phyloP scores from a whole-genome alignment of 1,140 invertebrate species.

The Berghia stephanieae region DNA sequence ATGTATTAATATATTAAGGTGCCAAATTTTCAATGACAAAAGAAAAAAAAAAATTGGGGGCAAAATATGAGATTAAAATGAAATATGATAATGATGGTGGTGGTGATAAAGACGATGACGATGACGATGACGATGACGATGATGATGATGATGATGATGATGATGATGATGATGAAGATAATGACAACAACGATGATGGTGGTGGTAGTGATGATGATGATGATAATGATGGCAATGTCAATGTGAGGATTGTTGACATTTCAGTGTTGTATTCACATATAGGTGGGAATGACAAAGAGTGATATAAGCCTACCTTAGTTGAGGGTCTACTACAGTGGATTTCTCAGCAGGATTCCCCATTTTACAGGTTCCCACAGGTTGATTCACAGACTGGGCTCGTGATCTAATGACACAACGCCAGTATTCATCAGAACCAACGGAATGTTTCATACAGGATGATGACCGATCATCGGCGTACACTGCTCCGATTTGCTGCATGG shows the following conservation, averaged over 20 bases:
- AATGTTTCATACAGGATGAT: constrained; percentile 34
- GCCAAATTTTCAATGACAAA: too few relatives aligned
- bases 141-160: too few relatives aligned
- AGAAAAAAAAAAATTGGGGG: neutral
- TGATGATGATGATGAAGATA: too few relatives aligned
- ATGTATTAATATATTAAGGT: neutral
- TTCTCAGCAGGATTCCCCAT: constrained; percentile 89
- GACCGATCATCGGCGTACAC: constrained; percentile 25
- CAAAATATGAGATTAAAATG: neutral
- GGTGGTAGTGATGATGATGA: too few relatives aligned
- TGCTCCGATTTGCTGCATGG: constrained; percentile 26
- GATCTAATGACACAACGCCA: constrained; percentile 62
- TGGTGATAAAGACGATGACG: too few relatives aligned
- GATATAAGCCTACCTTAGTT: constrained; percentile 65
- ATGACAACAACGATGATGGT: too few relatives aligned
- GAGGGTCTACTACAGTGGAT: constrained; percentile 86
- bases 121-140: too few relatives aligned
- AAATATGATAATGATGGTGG: neutral
- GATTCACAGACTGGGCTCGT: constrained; percentile 76
- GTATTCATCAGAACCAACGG: constrained; percentile 55
- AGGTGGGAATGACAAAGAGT: too few relatives aligned
- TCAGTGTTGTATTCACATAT: too few relatives aligned
- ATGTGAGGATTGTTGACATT: too few relatives aligned
- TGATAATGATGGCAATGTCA: too few relatives aligned
- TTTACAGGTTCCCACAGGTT: constrained; percentile 89